Evolutionary conservation across 2,113 vertebrate genomes (phyloP).

Genomic region (Aythya baeri): DNA sequence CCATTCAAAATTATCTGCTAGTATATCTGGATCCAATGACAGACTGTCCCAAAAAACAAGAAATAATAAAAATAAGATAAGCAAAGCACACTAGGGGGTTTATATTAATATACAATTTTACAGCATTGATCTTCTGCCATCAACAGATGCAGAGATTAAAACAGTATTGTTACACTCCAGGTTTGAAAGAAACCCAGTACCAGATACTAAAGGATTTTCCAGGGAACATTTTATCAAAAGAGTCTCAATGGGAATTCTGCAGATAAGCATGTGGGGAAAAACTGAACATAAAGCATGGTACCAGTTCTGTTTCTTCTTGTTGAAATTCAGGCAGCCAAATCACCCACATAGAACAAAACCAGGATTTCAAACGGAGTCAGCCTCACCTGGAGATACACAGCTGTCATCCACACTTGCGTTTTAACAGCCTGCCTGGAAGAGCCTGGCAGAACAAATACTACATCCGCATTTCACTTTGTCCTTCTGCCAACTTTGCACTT

Average conservation of each 20-base stretch:
- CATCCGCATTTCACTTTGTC: slow-evolving; percentile 3
- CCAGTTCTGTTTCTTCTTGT: background rate
- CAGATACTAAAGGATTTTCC: slow-evolving; percentile 53
- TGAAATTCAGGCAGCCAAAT: slow-evolving; percentile 41
- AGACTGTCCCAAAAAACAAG: background rate
- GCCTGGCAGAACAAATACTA: background rate
- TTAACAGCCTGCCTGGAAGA: slow-evolving; percentile 26
- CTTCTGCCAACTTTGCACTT: slow-evolving; percentile 2
- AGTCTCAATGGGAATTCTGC: slow-evolving; percentile 40
- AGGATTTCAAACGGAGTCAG: slow-evolving; percentile 6
- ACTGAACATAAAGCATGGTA: background rate
- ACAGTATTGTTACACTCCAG: background rate
- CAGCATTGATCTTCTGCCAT: slow-evolving; percentile 37
- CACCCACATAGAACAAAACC: slow-evolving; percentile 16
- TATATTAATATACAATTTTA: background rate
- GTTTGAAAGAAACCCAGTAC: slow-evolving; percentile 11
- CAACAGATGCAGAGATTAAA: slow-evolving; percentile 56
- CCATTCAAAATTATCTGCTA: background rate
- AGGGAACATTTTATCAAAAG: background rate
- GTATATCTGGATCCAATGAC: background rate
- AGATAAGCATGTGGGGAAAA: slow-evolving; percentile 1
- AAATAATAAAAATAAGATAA: background rate
- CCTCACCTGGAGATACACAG: slow-evolving; percentile 58
- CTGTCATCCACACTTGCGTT: slow-evolving; percentile 27
- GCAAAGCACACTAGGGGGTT: background rate